Conservation (phyloP, 2,113 vertebrate species). For the Aptenodytes forsteri region DNA sequence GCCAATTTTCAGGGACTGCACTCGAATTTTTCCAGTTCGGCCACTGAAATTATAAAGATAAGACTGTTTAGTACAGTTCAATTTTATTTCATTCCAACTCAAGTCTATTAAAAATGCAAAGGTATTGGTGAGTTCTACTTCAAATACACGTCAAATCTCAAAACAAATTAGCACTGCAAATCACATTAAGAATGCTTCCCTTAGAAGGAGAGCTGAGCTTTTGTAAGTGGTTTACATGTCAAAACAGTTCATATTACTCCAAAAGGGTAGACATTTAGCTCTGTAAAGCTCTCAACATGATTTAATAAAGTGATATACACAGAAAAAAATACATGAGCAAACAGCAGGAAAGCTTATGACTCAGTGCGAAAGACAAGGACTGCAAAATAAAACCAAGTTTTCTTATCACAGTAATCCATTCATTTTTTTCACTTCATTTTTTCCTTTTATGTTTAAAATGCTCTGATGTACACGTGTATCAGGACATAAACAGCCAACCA, state of each 20-base stretch:
- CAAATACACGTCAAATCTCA: conserved; percentile 11
- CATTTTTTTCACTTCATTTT: background rate
- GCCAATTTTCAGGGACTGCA: conserved; percentile 94
- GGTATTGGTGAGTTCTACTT: background rate
- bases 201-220: background rate
- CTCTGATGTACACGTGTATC: background rate
- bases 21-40: conserved; percentile 93
- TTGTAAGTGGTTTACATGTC: background rate
- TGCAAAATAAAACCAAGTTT: conserved; percentile 13
- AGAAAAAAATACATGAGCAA: background rate
- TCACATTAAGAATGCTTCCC: background rate
- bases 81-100: background rate
- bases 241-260: background rate
- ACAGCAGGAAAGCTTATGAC: conserved; percentile 8
- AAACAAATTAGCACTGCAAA: conserved; percentile 6
- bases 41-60: conserved; percentile 79
- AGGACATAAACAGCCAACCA: background rate
- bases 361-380: background rate
- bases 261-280: background rate
- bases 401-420: background rate
- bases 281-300: background rate
- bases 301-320: conserved; percentile 22
- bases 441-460: background rate
- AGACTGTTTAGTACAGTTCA: background rate
- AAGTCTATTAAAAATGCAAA: background rate